Evolutionary conservation across 2,113 vertebrate species (phyloP), one percentile per base, ranked within the genome.

Genomic region (Callithrix jacchus): DNA sequence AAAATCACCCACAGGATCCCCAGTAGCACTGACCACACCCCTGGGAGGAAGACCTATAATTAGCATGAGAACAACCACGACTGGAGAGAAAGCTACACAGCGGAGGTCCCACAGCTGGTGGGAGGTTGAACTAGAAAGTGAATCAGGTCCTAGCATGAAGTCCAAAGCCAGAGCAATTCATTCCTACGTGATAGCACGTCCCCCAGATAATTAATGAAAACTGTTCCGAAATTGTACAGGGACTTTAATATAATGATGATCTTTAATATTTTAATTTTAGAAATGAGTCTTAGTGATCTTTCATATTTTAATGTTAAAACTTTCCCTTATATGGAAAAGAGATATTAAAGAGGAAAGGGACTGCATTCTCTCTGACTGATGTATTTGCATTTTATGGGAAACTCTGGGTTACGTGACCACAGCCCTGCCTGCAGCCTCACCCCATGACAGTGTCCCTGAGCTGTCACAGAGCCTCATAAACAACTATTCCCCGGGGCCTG

Each of bases 81-180:
- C 42, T 40, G 37, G 47, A 68, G 47, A 70, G 52, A 79, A 70
- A 25, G n/a, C 0, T 0, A 4, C 27, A 2, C 1, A 3, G 11
- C 0, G 11, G 77, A 37, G 27, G 66, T 52, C 47, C 6, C 40
- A 7, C 56, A n/a, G 64, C 64, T 8, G 42, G 4, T 5, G 13
- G 2, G 71, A 23, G 42, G 32, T 10, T 27, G n/a, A 21, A 61
- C 35, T 37, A 37, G 85, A 12, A 89, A 27, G 35, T 3, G 47
- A 27, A 40, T 35, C 32, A 9, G 21, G 73, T 25, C 71, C 8
- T 0, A 32, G 88, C 3, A 5, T 1, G 3, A 35, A 35, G 64
- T 32, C 54, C 1, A 37, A 54, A 25, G 27, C 18, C n/a, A 1
- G 2, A 0, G 12, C 4, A 2, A 40, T 23, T n/a, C 42, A 18